Conservation (phyloP, 1,140 invertebrate genomes). For the Hylyphantes graminicola region DNA sequence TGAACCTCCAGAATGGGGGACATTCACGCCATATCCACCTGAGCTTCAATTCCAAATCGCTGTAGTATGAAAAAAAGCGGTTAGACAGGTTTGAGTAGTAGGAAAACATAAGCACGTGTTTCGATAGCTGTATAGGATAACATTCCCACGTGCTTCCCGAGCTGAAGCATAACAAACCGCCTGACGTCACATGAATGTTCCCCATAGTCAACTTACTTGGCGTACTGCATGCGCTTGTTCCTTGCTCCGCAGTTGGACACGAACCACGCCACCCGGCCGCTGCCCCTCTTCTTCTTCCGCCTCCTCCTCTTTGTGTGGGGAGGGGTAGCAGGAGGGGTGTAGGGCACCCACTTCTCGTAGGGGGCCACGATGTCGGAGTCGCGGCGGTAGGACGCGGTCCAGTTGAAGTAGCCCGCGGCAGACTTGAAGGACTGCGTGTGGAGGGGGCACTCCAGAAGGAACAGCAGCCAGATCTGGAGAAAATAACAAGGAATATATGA, state of each 20-base stretch:
- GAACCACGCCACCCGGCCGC: constrained; percentile 95
- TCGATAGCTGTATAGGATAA: too few relatives aligned
- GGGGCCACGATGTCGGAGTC: constrained; percentile 96
- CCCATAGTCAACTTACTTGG: too few relatives aligned
- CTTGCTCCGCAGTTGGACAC: constrained; percentile 94
- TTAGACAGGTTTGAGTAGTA: too few relatives aligned
- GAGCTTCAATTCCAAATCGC: too few relatives aligned
- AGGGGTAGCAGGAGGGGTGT: neutral
- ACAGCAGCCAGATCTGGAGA: constrained; percentile 83
- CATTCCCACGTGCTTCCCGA: too few relatives aligned
- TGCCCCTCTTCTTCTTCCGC: constrained; percentile 84
- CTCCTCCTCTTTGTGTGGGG: neutral
- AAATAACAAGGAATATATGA: too few relatives aligned
- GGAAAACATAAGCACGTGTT: too few relatives aligned
- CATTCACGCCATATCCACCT: too few relatives aligned
- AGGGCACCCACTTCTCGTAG: constrained; percentile 87
- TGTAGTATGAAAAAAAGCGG: too few relatives aligned
- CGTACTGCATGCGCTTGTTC: constrained; percentile 88
- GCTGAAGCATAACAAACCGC: too few relatives aligned
- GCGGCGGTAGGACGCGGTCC: constrained; percentile 92
- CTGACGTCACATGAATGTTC: too few relatives aligned
- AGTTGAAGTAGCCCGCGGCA: constrained; percentile 86
- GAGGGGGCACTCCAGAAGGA: constrained; percentile 92
- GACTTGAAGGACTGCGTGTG: constrained; percentile 85
- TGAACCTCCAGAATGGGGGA: constrained; percentile 69